phyloP scores from a whole-genome alignment of 2,888 invertebrate genomes.

The Tupiocoris notatus region DNA sequence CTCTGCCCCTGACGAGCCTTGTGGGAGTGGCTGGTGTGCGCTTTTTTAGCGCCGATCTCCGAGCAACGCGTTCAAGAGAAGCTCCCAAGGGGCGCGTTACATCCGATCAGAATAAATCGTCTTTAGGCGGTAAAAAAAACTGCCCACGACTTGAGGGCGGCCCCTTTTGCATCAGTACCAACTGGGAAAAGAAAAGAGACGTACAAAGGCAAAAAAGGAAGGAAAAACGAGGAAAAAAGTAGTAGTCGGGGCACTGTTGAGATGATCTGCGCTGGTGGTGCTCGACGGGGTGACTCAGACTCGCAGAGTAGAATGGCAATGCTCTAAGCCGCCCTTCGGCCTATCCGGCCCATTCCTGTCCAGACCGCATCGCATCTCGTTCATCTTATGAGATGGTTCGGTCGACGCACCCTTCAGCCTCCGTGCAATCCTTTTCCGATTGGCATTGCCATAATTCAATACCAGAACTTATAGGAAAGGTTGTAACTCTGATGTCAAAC shows the following conservation, averaged over 20 bases:
- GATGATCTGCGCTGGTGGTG: neutral
- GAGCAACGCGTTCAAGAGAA: slow-evolving; percentile 24
- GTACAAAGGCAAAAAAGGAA: neutral
- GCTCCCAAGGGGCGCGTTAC: slow-evolving; percentile 44
- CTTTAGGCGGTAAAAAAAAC: slow-evolving; percentile 44
- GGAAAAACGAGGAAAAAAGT: slow-evolving; percentile 12
- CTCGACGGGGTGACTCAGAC: slow-evolving; percentile 37
- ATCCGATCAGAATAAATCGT: slow-evolving; percentile 45
- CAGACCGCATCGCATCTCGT: neutral
- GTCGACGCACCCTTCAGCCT: slow-evolving; percentile 5
- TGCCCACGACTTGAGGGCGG: slow-evolving; percentile 39
- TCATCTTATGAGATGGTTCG: neutral
- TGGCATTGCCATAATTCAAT: slow-evolving; percentile 39
- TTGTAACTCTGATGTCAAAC: too few species aligned
- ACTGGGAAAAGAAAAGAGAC: slow-evolving; percentile 1
- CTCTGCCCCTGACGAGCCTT: too few species aligned
- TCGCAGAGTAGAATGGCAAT: slow-evolving; percentile 27
- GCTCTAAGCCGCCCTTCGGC: neutral
- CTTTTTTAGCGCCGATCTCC: slow-evolving; percentile 10
- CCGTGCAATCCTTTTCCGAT: slow-evolving; percentile 38
- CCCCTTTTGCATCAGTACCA: slow-evolving; percentile 35
- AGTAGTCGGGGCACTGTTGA: slow-evolving; percentile 8
- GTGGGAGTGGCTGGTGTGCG: slow-evolving; percentile 4
- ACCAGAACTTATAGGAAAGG: too few species aligned
- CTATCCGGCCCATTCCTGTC: neutral